These are phyloP conservation scores for Quadriops clusia DNA, from an alignment of 2,888 invertebrate genomes.

Conservation along the genomic window DNA sequence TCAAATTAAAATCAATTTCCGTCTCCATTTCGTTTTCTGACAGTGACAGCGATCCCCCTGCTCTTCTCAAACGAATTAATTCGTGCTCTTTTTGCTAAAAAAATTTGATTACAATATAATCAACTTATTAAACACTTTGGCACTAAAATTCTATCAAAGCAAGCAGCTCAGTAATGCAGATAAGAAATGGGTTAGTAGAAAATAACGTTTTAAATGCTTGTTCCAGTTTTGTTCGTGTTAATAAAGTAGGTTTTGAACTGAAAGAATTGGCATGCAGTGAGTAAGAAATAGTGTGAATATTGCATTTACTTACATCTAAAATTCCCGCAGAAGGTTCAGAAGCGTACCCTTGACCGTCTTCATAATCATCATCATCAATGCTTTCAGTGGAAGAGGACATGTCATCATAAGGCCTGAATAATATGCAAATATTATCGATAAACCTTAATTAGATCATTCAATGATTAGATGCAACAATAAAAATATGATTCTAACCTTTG, in stretches of 20 bases:
- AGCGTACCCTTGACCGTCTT: constrained; percentile 68
- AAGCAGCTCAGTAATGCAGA: constrained; percentile 9
- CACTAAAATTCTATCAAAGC: constrained; percentile 8
- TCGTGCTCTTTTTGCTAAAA: constrained; percentile 37
- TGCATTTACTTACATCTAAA: constrained; percentile 38
- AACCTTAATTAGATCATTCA: background rate
- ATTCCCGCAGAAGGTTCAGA: constrained; percentile 64
- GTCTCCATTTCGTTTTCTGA: constrained; percentile 77
- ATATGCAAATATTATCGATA: constrained; percentile 1
- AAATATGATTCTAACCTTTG: constrained; percentile 29
- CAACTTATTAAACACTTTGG: constrained; percentile 3
- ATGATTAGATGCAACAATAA: background rate
- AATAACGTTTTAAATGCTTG: no score
- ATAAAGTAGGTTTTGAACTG: no score
- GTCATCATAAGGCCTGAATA: constrained; percentile 37
- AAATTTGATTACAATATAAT: constrained; percentile 11
- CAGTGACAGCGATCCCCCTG: constrained; percentile 67
- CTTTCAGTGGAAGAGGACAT: constrained; percentile 48
- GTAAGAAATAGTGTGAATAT: no score
- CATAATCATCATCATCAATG: constrained; percentile 56
- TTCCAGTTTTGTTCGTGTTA: no score
- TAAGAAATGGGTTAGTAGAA: no score
- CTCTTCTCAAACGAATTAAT: constrained; percentile 49
- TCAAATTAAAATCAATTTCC: constrained; percentile 40
- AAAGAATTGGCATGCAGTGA: no score